A percentile compares a stretch with the other conserved stretches of the same genome.
Conservation (phyloP, 2,113 vertebrate genomes). For the Psammodynastes pulverulentus region DNA sequence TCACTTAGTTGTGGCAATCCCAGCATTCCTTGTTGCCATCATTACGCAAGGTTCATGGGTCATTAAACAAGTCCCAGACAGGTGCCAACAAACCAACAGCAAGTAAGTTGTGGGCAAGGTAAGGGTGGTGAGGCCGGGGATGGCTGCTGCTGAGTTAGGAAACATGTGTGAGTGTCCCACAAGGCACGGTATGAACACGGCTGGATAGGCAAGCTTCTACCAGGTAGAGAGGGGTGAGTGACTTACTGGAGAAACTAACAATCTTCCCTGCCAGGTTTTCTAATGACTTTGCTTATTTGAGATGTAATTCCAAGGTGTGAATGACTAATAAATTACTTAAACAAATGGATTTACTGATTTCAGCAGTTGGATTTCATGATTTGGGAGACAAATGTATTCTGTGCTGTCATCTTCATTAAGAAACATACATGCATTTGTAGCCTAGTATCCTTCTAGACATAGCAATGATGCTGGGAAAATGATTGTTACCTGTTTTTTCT, state of each 20-base stretch:
- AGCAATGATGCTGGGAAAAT: background rate
- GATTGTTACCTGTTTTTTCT: background rate
- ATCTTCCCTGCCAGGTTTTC: background rate
- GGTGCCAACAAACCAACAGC: background rate
- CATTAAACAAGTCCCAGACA: background rate
- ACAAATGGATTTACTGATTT: background rate
- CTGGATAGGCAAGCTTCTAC: background rate
- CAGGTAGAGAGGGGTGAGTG: background rate
- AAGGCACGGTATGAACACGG: background rate
- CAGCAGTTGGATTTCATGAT: background rate
- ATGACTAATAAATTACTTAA: background rate
- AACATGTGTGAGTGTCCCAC: background rate
- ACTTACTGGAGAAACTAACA: background rate
- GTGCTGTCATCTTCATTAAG: background rate
- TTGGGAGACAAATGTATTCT: background rate
- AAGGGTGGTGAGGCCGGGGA: background rate
- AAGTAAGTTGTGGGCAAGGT: background rate
- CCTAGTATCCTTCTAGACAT: background rate
- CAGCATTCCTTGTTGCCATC: background rate
- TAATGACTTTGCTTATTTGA: background rate
- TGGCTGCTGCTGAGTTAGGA: background rate
- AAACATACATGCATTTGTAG: background rate
- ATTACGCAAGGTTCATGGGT: background rate
- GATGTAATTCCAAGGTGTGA: background rate
- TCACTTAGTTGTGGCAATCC: background rate